phyloP scores from a whole-genome alignment of 1,140 invertebrate genomes.

The Aphaenogaster ashmeadi region DNA sequence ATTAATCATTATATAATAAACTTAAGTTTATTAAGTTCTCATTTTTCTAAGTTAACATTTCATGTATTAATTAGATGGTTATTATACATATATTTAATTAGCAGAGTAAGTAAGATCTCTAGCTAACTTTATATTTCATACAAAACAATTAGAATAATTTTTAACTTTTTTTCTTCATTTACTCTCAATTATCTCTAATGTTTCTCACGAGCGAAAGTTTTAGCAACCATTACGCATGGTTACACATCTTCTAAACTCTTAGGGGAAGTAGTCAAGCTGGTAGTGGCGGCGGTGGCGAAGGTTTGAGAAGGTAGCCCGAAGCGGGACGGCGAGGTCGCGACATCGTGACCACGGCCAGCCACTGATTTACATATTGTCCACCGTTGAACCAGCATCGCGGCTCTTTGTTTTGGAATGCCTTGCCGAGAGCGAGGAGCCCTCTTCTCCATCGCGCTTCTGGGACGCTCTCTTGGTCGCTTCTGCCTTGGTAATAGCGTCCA shows the following conservation, averaged over 20 bases:
- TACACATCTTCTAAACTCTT: slow-evolving; percentile 82
- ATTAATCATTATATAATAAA: slow-evolving; percentile 12
- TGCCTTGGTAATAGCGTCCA: slow-evolving; percentile 84
- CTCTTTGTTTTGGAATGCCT: slow-evolving; percentile 86
- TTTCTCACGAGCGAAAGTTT: slow-evolving; percentile 1
- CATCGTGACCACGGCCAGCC: slow-evolving; percentile 86
- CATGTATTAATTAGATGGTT: background rate
- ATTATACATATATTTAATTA: background rate
- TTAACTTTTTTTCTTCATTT: background rate
- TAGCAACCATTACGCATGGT: slow-evolving; percentile 78
- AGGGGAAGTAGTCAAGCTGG: slow-evolving; percentile 76
- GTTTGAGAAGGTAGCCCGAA: slow-evolving; percentile 82
- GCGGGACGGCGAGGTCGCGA: slow-evolving; percentile 85
- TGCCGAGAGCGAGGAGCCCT: slow-evolving; percentile 77
- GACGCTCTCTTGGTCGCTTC: slow-evolving; percentile 66
- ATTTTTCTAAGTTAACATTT: background rate
- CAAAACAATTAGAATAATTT: background rate
- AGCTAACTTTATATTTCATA: background rate
- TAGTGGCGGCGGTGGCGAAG: slow-evolving; percentile 79
- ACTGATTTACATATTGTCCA: slow-evolving; percentile 87
- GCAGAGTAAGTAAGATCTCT: background rate
- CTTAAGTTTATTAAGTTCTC: background rate
- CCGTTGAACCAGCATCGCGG: slow-evolving; percentile 82
- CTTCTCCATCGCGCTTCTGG: slow-evolving; percentile 56
- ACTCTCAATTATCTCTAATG: slow-evolving; percentile 4